Conservation (phyloP, 2,797 vertebrate species). For the Hafferia zeledoni region DNA sequence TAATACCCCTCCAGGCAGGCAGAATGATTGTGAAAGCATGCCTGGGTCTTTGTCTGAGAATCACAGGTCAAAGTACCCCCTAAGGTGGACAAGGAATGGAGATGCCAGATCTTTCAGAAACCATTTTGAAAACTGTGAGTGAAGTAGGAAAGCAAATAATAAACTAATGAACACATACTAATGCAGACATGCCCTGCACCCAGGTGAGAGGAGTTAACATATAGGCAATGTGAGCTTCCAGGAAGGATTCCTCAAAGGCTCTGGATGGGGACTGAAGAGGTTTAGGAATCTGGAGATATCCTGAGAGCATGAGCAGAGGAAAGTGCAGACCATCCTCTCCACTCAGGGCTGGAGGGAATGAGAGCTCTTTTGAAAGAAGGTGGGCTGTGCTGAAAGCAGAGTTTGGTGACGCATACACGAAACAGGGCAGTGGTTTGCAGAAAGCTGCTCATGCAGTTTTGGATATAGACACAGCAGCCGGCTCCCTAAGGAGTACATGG, state of each 20-base stretch:
- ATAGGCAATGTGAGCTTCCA: background rate
- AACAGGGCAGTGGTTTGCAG: background rate
- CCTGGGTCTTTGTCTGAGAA: background rate
- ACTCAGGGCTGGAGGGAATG: background rate
- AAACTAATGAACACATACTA: background rate
- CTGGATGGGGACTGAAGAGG: background rate
- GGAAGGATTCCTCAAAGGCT: background rate
- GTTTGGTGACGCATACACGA: rapidly evolving
- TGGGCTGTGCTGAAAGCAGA: background rate
- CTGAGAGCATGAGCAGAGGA: background rate
- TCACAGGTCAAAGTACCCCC: background rate
- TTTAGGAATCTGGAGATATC: background rate
- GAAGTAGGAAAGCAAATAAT: background rate
- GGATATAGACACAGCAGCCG: background rate
- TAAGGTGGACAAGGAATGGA: background rate
- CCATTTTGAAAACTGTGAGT: background rate
- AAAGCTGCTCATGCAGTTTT: background rate
- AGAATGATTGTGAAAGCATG: background rate
- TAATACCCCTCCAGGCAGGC: background rate
- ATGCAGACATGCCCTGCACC: background rate
- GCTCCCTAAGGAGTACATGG: background rate
- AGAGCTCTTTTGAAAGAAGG: background rate
- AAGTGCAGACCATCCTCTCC: background rate
- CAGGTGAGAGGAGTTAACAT: background rate
- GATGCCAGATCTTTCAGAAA: background rate